phyloP scores from a whole-genome alignment of 2,797 vertebrate genomes.

The Smutsia gigantea region DNA sequence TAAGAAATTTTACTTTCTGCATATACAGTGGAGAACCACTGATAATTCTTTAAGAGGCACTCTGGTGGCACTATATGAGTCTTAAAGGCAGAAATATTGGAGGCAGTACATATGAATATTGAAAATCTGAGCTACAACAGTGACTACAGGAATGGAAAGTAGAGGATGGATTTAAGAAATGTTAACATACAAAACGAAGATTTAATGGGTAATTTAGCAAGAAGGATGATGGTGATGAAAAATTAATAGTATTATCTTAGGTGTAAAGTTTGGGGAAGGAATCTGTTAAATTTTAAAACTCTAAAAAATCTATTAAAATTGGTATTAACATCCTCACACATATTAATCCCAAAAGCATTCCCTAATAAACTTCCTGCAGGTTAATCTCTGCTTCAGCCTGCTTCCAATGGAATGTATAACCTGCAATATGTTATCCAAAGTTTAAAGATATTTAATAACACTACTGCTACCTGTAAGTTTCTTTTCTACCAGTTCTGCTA shows the following conservation, averaged over 20 bases:
- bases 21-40: not conserved
- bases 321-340: not conserved
- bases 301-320: constrained; percentile 19
- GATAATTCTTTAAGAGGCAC: not conserved
- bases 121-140: not conserved
- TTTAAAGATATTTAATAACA: not conserved
- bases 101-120: not conserved
- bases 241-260: not conserved
- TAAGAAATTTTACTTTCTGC: constrained; percentile 2
- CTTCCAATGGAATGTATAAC: not conserved
- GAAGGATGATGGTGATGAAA: not conserved
- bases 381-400: not conserved
- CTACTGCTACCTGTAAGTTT: not conserved
- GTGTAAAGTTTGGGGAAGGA: not conserved
- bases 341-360: not conserved
- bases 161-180: not conserved
- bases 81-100: constrained; percentile 10
- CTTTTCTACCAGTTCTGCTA: constrained; percentile 26
- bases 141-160: not conserved
- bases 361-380: not conserved
- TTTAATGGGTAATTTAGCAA: not conserved
- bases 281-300: not conserved
- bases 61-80: not conserved
- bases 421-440: not conserved
- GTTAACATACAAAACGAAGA: constrained; percentile 22